Evolutionary conservation across 2,113 vertebrate genomes (phyloP).

Genomic region (Aramus guarauna): DNA sequence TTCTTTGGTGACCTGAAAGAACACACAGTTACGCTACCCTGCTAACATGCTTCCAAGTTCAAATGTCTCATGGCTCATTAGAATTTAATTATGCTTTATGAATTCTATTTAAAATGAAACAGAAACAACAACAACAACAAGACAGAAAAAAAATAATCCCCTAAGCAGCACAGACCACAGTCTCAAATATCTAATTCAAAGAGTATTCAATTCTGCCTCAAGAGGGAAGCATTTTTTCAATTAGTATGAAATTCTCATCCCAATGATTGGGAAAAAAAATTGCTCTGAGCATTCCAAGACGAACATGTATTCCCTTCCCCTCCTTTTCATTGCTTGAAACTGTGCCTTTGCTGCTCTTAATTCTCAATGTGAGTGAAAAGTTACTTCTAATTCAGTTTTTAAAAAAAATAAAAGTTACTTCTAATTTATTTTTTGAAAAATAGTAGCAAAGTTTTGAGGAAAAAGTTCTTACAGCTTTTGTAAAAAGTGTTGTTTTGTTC

Average conservation of each 20-base stretch:
- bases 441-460: background rate
- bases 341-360: background rate
- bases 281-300: background rate
- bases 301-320: background rate
- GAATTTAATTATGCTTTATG: background rate
- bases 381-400: background rate
- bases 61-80: background rate
- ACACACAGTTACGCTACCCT: background rate
- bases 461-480: background rate
- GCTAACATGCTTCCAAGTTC: background rate
- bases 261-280: background rate
- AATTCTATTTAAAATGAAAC: background rate
- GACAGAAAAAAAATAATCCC: background rate
- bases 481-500: background rate
- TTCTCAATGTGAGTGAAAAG: background rate
- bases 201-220: background rate
- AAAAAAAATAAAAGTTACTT: background rate
- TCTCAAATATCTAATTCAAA: background rate
- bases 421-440: background rate
- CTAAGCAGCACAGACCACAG: background rate
- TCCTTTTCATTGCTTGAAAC: background rate
- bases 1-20: background rate
- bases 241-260: background rate
- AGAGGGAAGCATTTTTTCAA: background rate
- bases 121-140: background rate